Percentiles rank a stretch among this genome's conserved stretches.
Evolutionary conservation across 2,113 vertebrate species (phyloP).

Genomic region (Ptychochromis oligacanthus): DNA sequence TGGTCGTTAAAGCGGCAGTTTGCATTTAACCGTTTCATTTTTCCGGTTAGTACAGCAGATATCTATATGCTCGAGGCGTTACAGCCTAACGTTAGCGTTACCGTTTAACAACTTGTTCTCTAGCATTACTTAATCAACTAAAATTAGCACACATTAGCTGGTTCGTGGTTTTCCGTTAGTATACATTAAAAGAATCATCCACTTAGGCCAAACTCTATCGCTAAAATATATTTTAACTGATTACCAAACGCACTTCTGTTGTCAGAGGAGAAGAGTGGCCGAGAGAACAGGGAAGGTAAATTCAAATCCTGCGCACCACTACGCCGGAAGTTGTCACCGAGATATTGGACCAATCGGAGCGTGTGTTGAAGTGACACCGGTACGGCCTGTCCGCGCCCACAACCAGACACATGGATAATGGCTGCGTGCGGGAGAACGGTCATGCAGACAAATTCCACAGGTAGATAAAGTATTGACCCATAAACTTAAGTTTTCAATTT

Average conservation of each 20-base stretch:
- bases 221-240: background rate
- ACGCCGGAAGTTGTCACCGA: constrained; percentile 39
- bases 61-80: background rate
- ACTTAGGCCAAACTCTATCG: fast-evolving
- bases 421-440: background rate
- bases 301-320: constrained; percentile 42
- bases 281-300: background rate
- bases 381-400: background rate
- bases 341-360: constrained; percentile 34
- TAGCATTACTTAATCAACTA: background rate
- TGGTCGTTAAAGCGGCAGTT: background rate
- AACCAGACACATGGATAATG: too few species aligned
- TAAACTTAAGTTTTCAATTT: background rate
- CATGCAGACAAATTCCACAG: background rate
- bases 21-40: background rate
- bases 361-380: background rate
- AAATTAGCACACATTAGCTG: background rate
- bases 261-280: background rate
- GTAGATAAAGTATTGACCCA: background rate
- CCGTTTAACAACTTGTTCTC: constrained; percentile 12
- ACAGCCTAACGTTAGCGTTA: background rate
- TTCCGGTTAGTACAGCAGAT: background rate
- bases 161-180: fast-evolving
- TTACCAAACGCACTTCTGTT: background rate
- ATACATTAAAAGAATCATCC: fast-evolving